Evolutionary conservation across 2,888 invertebrate genomes (phyloP).

Genomic region (Thera britannica): DNA sequence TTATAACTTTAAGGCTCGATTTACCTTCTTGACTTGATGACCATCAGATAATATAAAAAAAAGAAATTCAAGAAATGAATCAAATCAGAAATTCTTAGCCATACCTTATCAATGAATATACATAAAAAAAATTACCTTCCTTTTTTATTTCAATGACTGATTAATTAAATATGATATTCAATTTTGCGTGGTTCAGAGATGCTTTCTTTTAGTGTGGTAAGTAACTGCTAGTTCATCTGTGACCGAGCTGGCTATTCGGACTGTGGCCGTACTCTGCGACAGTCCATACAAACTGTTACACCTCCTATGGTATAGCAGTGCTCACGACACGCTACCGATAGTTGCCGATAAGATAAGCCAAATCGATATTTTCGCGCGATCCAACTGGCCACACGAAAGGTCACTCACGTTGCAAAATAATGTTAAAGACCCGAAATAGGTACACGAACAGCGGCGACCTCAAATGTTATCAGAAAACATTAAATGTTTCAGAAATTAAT

Average conservation of each 20-base stretch:
- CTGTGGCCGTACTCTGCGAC: conserved; percentile 5
- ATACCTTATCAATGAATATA: no score
- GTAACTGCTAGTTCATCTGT: conserved; percentile 13
- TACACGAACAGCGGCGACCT: conserved; percentile 51
- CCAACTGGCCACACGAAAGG: conserved; percentile 75
- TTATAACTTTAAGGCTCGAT: no score
- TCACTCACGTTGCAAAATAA: conserved; percentile 75
- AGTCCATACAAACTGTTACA: conserved; percentile 18
- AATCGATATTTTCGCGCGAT: conserved; percentile 81
- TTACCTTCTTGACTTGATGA: no score
- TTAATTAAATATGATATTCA: no score
- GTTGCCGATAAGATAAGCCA: conserved; percentile 67
- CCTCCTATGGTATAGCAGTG: conserved; percentile 14
- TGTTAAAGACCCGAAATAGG: conserved; percentile 52
- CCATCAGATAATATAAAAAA: no score
- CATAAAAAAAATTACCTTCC: no score
- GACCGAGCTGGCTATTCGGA: neutral
- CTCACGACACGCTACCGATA: conserved; percentile 74
- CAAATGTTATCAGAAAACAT: conserved; percentile 44
- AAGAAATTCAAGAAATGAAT: no score
- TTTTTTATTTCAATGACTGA: neutral
- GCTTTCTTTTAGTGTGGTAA: conserved; percentile 3
- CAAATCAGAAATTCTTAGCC: no score
- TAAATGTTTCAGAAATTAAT: conserved; percentile 24
- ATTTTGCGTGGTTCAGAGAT: neutral